Base-by-base conservation (phyloP, 2,888 invertebrate genomes). In the Drosophila nr. fundita region DNA sequence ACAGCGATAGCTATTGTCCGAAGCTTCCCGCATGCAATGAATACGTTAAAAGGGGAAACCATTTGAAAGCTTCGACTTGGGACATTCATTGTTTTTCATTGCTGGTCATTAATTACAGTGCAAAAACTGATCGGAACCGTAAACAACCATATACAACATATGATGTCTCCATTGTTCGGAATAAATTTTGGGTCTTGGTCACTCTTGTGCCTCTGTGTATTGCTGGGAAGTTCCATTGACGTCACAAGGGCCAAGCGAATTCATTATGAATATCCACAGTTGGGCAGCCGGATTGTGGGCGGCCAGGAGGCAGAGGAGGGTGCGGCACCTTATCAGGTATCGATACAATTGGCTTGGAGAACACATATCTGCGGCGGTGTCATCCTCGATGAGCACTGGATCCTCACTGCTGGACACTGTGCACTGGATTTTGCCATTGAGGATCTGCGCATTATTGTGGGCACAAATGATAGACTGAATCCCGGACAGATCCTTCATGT, bases 361-460 rank as follows among this genome's bases (percentile, higher is more conserved):
- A 76, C 81, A 4, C 89, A 91, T 71, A 71, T 85, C 36, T 92
- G 92, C 65, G 91, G 92, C 10, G 92, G 92, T 18, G 91, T 83
- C 21, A 91, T 92, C 36, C 78, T 92, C 24, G 73, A 75, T 18
- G 42, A 85, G 2, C 71, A 81, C 8, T 92, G 90, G 87, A 82
- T 92, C 18, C 55, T 91, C 6, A 92, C 92, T 0, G 92, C 92
- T 2, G 90, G 89, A 2, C 92, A 92, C 36, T 92, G 92, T 76
- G 80, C 89, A 4, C 21, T 58, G 2, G 90, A 88, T 24, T 84
- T 76, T 29, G 48, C 34, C 6, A n/a, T 89, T 2, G 73, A 63
- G 2, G 68, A 71, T 2, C 24, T 91, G 3, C 86, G 81, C 52
- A 73, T 91, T 4, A 64, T 89, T 24, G 88, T 88, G 1, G 91